Evolutionary conservation across 2,888 invertebrate genomes (phyloP), one percentile per base, ranked within the genome.

Genomic region (Frankliniella fusca): DNA sequence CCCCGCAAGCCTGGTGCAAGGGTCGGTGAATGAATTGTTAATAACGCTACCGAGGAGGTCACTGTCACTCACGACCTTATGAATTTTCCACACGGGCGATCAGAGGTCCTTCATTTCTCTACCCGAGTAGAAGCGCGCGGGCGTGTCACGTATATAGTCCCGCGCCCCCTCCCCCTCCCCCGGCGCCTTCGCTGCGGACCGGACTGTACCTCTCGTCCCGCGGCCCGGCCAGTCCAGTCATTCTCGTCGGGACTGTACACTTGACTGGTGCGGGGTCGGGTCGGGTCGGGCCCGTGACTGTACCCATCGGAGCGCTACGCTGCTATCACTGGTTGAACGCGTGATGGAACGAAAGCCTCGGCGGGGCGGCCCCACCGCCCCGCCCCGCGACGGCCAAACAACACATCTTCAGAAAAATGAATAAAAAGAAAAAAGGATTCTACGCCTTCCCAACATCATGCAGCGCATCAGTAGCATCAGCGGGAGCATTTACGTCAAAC

Each of bases 401-500:
- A 76, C 70, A 38, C 38, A 76, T 27, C 11, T 27, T 27, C 70
- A 10, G 70, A 23, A 23, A 76, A 27, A 70, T 15, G 18, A 54
- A 54, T 18, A 54, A 54, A 27, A 27, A 76, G 10, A 27, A 27
- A 76, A 27, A 27, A 3, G 70, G 23, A 76, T 76, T 23, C 70
- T 76, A 76, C 70, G 70, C 70, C 27, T 27, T 8, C 70, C 70
- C 70, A 10, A 12, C 70, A n/a, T 27, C 27, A 10, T 20, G 18
- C 11, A 20, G 54, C 54, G 18, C 54, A 7, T 20, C 54, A 38
- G 38, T 38, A 38, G 38, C 38, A 38, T 38, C 54, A 20, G 54
- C 54, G 15, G 54, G 18, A 54, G 54, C 54, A 54, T 76, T 27
- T 76, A 76, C 70, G 70, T 76, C 70, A 76, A 76, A 76, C 70